Evolutionary conservation across 1,140 invertebrate genomes (phyloP).

Genomic region (Trichonephila clavata): DNA sequence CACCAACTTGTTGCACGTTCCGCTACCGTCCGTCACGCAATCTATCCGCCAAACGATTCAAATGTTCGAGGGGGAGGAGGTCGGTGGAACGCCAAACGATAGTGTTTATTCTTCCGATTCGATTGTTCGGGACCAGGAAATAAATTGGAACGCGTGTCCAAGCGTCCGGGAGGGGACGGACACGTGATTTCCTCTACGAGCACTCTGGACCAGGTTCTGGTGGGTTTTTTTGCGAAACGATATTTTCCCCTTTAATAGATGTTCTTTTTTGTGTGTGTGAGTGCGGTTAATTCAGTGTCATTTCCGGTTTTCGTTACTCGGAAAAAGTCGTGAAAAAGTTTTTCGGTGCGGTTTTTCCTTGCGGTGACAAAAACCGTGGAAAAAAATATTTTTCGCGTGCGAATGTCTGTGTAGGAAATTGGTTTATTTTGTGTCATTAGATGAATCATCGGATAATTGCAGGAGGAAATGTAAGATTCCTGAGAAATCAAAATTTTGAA

Average conservation of each 20-base stretch:
- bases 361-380: slow-evolving; percentile 5
- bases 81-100: neutral
- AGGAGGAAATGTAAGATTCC: neutral
- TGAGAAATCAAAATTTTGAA: too few species aligned
- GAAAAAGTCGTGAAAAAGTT: neutral
- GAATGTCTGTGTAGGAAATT: neutral
- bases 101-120: slow-evolving; percentile 41
- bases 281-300: slow-evolving; percentile 25
- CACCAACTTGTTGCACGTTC: slow-evolving; percentile 37
- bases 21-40: slow-evolving; percentile 26
- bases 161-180: neutral
- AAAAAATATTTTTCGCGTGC: neutral
- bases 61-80: neutral
- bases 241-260: neutral
- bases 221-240: neutral
- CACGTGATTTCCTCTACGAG: slow-evolving; percentile 5
- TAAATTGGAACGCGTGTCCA: slow-evolving; percentile 30
- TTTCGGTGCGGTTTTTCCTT: slow-evolving; percentile 23
- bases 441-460: neutral
- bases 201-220: neutral
- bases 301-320: slow-evolving; percentile 9
- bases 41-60: slow-evolving; percentile 7
- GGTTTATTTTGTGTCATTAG: neutral
- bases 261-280: neutral
- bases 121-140: slow-evolving; percentile 21